Conservation (phyloP, 2,888 invertebrate genomes). For the Lysandra coridon region DNA sequence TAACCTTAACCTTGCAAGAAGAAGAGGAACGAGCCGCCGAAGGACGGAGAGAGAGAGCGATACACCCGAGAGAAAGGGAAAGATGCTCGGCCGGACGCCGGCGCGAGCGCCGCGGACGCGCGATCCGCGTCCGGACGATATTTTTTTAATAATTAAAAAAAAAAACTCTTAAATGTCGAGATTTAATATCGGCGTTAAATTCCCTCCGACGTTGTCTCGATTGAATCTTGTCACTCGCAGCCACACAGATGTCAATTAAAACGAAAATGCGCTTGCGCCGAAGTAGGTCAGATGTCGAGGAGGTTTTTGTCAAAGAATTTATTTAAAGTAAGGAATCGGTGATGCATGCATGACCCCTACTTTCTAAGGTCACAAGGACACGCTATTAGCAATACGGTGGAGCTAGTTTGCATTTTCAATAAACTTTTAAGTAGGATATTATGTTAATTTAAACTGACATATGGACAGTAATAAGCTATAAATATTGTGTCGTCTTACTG, state of each 20-base stretch:
- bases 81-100: constrained; percentile 54
- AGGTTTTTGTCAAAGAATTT: constrained; percentile 28
- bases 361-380: constrained; percentile 59
- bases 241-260: constrained; percentile 33
- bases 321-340: constrained; percentile 52
- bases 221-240: constrained; percentile 1
- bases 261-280: constrained; percentile 30
- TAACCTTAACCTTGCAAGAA: constrained; percentile 82
- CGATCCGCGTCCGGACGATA: background rate
- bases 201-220: background rate
- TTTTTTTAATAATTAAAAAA: background rate
- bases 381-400: constrained; percentile 37
- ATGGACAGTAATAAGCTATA: background rate
- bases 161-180: background rate
- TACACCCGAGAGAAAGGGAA: constrained; percentile 76
- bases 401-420: constrained; percentile 6
- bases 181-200: constrained; percentile 3
- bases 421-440: constrained; percentile 12
- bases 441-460: constrained; percentile 19
- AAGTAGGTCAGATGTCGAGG: constrained; percentile 46
- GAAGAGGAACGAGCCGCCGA: constrained; percentile 78
- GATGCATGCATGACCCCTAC: constrained; percentile 55
- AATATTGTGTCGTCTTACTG: background rate
- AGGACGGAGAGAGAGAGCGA: constrained; percentile 79
- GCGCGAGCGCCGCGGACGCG: constrained; percentile 33